phyloP scores from a whole-genome alignment of 2,888 invertebrate species.

The Seira musarum region DNA sequence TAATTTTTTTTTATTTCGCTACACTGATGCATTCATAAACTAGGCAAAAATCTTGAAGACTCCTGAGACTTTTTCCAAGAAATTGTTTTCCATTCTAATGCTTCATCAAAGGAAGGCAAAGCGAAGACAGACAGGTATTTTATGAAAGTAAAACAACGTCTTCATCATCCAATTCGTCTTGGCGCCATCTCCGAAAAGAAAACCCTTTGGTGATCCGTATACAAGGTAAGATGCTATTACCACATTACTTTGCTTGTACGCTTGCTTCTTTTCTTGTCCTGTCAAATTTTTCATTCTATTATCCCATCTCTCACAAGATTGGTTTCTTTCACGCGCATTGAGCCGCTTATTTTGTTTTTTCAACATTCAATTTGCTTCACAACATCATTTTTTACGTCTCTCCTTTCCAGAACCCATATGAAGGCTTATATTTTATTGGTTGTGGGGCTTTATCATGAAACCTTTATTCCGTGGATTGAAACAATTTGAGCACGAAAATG shows the following conservation, averaged over 20 bases:
- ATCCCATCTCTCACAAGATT: not conserved
- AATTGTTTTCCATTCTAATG: no score
- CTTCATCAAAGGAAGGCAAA: not conserved
- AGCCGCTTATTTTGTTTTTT: constrained; percentile 24
- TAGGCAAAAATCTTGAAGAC: no score
- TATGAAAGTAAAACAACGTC: not conserved
- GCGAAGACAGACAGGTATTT: not conserved
- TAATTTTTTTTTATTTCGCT: no score
- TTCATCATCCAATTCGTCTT: not conserved
- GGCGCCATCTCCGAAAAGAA: not conserved
- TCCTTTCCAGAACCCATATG: no score
- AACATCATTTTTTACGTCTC: constrained; percentile 14
- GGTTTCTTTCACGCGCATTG: not conserved
- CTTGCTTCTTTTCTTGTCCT: not conserved
- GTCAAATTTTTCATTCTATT: not conserved
- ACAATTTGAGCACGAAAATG: no score
- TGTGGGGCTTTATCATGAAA: no score
- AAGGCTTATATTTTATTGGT: no score
- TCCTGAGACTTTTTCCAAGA: not conserved
- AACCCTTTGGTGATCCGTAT: not conserved
- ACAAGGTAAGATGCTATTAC: not conserved
- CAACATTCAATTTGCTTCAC: constrained; percentile 50
- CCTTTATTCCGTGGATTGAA: no score
- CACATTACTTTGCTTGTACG: not conserved
- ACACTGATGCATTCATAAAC: no score